These are phyloP conservation scores for Catharus bicknelli DNA, from an alignment of 2,113 vertebrate genomes.

Conservation along the genomic window DNA sequence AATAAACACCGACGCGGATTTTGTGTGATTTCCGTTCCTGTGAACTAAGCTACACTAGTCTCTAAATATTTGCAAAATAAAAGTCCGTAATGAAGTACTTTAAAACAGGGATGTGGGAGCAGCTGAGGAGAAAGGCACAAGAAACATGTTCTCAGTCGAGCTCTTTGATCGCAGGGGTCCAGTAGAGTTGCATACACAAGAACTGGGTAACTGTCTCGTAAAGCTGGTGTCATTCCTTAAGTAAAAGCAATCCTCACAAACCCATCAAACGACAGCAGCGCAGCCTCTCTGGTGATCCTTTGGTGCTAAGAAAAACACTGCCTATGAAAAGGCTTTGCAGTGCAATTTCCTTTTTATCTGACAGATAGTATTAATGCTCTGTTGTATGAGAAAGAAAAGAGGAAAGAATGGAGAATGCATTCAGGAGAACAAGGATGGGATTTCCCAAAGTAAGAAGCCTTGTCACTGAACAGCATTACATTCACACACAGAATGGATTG, in stretches of 20 bases:
- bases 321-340: not conserved
- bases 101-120: not conserved
- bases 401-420: not conserved
- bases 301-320: not conserved
- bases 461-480: not conserved
- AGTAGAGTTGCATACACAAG: accelerated
- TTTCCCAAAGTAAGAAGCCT: not conserved
- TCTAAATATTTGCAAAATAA: not conserved
- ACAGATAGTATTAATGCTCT: not conserved
- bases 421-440: not conserved
- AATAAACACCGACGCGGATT: accelerated
- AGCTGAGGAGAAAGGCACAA: not conserved
- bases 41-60: not conserved
- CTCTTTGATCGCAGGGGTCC: not conserved
- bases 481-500: not conserved
- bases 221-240: not conserved
- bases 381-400: not conserved
- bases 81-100: not conserved
- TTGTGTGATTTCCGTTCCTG: accelerated
- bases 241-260: not conserved
- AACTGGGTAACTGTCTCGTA: not conserved
- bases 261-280: accelerated
- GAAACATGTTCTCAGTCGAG: accelerated
- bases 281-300: not conserved
- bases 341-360: not conserved